These are phyloP conservation scores for Plagiodera versicolora DNA, from an alignment of 2,888 invertebrate genomes.

Conservation along the genomic window DNA sequence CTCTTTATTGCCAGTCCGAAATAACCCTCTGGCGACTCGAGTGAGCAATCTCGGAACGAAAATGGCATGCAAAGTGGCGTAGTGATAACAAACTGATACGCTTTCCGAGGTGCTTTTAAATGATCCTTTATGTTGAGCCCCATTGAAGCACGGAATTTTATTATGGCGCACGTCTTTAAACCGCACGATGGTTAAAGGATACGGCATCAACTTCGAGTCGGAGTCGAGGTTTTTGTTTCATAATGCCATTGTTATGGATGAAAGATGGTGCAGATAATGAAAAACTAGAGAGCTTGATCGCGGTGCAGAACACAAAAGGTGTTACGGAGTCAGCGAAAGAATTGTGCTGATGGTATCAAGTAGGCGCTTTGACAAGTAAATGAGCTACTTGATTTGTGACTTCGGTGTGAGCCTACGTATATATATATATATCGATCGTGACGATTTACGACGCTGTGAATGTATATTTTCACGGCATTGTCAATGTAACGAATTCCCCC, in stretches of 20 bases:
- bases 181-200: not conserved
- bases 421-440: not conserved
- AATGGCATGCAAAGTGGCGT: not conserved
- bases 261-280: not conserved
- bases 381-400: not conserved
- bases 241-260: not conserved
- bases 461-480: no score
- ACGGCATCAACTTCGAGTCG: not conserved
- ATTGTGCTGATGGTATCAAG: not conserved
- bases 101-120: not conserved
- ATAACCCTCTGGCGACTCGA: not conserved
- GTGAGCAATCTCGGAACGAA: not conserved
- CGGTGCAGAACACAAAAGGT: not conserved
- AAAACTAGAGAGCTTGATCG: not conserved
- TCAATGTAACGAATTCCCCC: no score
- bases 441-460: not conserved
- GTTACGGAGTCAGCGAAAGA: not conserved
- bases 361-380: not conserved
- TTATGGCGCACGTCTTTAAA: not conserved
- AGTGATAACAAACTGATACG: not conserved
- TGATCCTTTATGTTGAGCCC: constrained; percentile 1
- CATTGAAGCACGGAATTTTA: not conserved
- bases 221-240: not conserved
- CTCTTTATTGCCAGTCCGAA: not conserved
- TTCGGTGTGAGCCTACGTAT: not conserved